Evolutionary conservation across 2,888 invertebrate species (phyloP).

Genomic region (Cremastinae sp.): DNA sequence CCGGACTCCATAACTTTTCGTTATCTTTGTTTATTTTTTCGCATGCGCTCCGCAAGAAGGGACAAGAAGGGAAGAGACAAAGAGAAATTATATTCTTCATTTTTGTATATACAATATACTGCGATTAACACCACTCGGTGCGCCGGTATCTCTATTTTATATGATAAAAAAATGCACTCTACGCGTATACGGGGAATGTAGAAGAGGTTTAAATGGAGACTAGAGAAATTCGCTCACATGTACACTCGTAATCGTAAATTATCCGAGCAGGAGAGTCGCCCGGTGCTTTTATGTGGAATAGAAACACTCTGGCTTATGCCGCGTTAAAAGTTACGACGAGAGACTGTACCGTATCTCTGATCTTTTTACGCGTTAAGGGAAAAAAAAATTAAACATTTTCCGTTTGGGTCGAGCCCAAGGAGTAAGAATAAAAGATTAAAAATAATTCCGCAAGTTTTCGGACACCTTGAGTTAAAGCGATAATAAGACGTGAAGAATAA

Average conservation of each 20-base stretch:
- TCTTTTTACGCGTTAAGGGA: conserved; percentile 8
- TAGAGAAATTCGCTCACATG: conserved; percentile 33
- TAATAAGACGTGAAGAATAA: too few relatives aligned
- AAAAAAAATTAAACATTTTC: background rate
- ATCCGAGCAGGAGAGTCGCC: conserved; percentile 1
- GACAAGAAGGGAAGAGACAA: too few relatives aligned
- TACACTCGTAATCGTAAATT: conserved; percentile 34
- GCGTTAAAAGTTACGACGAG: conserved; percentile 6
- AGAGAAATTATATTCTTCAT: conserved; percentile 24
- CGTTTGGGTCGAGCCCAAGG: background rate
- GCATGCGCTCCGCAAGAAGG: background rate
- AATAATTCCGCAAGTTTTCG: too few relatives aligned
- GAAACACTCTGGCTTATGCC: background rate
- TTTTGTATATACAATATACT: conserved; percentile 13
- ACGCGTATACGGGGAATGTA: background rate
- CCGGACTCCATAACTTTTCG: background rate
- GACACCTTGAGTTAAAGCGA: too few relatives aligned
- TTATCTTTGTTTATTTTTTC: conserved; percentile 2
- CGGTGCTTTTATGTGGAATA: conserved; percentile 28
- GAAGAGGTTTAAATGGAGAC: conserved; percentile 9
- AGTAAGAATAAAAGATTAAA: too few relatives aligned
- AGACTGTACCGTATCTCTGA: conserved; percentile 14
- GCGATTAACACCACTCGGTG: conserved; percentile 41
- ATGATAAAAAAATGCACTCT: background rate
- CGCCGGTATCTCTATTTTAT: background rate